phyloP scores from a whole-genome alignment of 2,797 vertebrate genomes.

The Rhadinocentrus ornatus region DNA sequence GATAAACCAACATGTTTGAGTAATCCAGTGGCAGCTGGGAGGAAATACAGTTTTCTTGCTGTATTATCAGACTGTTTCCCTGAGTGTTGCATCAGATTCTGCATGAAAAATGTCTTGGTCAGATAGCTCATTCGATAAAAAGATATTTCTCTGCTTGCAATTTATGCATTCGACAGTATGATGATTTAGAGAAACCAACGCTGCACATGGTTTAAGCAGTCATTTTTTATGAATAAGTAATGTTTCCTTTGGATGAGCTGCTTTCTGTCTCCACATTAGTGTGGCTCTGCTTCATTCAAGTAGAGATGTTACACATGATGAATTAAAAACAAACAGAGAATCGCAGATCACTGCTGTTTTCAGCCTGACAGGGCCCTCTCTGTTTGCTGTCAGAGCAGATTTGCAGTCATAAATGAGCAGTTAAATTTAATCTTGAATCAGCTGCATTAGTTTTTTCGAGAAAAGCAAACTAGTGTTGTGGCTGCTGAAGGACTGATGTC shows the following conservation, averaged over 20 bases:
- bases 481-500: constrained; percentile 9
- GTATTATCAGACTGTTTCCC: constrained; percentile 34
- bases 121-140: constrained; percentile 15
- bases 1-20: constrained; percentile 64
- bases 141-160: background rate
- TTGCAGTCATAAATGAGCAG: constrained; percentile 28
- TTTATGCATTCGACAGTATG: constrained; percentile 4
- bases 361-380: constrained; percentile 9
- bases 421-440: constrained; percentile 51
- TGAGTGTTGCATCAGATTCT: constrained; percentile 23
- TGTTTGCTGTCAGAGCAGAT: constrained; percentile 47
- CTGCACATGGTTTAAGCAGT: background rate
- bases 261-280: background rate
- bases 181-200: background rate
- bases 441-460: constrained; percentile 22
- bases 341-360: constrained; percentile 13
- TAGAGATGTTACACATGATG: constrained; percentile 10
- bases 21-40: constrained; percentile 49
- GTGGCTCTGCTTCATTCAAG: background rate
- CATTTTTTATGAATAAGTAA: constrained; percentile 12
- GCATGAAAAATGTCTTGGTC: constrained; percentile 7
- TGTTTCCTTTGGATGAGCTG: background rate
- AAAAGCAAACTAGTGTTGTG: constrained; percentile 3
- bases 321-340: constrained; percentile 21
- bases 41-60: constrained; percentile 30